Evolutionary conservation across 1,140 invertebrate genomes (phyloP), one percentile per base, ranked within the genome.

Genomic region (Bicyclus anynana): DNA sequence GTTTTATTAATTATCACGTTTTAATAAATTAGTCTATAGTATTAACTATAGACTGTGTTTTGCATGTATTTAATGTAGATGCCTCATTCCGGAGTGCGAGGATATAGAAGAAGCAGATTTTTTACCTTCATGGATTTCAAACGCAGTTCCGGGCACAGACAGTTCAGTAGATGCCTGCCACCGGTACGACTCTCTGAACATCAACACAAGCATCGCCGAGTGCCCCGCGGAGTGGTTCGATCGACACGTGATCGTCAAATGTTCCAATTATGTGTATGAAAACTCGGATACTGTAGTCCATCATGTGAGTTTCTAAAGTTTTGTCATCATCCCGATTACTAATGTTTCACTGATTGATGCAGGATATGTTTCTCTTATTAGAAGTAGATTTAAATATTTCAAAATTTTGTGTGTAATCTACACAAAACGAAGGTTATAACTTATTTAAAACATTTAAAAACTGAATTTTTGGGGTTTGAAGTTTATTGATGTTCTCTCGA

Each of bases 81-180:
- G 93, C 69, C 71, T 90, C 12, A 90, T 94, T 53, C 86, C 91
- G 10, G 91, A 92, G 74, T 94, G 93, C 66, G 93, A 89, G 44
- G 49, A 67, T 0, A 21, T 5, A 1, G 64, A 50, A 0, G 5
- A 56, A 0, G 64, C 79, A 3, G 62, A 58, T 2, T 92, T 90
- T 57, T 48, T 87, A 5, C 89, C 89, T 18, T 12, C 65, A 0
- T 93, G 93, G 91, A 69, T 92, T 2, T 44, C 77, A 4, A 89
- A 90, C 62, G 90, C 91, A 0, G 82, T 91, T 53, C 90, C 93
- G 14, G 63, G 76, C 10, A 62, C 74, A 52, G 85, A 89, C 9
- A 59, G 23, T 37, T 65, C 77, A 7, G 86, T 91, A 52, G 89
- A 90, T n/a, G 67, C 62, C 44, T 83, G 80, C 48, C 33, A 66